A percentile compares a stretch with the other conserved stretches of the same genome.
Conservation (phyloP, 2,888 invertebrate species). For the Exocentrus adspersus region DNA sequence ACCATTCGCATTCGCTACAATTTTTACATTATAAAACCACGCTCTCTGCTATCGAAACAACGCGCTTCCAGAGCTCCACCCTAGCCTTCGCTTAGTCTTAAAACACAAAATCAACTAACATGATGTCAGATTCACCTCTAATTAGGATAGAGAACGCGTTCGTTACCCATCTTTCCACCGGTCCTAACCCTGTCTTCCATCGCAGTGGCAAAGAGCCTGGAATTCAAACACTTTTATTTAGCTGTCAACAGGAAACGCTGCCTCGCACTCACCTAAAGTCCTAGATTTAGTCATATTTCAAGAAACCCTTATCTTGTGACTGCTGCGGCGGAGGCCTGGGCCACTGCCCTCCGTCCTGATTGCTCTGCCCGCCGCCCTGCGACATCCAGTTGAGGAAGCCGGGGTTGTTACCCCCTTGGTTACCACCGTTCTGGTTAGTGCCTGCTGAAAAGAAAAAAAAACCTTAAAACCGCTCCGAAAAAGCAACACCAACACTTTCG, state of each 20-base stretch:
- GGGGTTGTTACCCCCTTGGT: slow-evolving; percentile 66
- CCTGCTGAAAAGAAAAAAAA: slow-evolving; percentile 37
- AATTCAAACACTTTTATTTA: background rate
- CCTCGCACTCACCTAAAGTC: slow-evolving; percentile 13
- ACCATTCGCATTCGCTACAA: slow-evolving; percentile 13
- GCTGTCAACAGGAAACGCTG: too few relatives aligned
- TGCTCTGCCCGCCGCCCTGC: slow-evolving; percentile 59
- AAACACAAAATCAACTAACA: slow-evolving; percentile 19
- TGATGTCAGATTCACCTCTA: slow-evolving; percentile 25
- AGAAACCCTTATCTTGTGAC: slow-evolving; percentile 61
- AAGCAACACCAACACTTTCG: too few relatives aligned
- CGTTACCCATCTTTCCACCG: background rate
- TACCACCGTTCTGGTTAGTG: slow-evolving; percentile 49
- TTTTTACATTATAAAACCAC: slow-evolving; percentile 2
- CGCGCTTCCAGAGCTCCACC: background rate
- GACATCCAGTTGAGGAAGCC: slow-evolving; percentile 64
- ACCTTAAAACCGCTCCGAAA: too few relatives aligned
- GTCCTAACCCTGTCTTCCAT: background rate
- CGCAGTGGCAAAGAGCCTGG: slow-evolving; percentile 4
- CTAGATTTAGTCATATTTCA: slow-evolving; percentile 60
- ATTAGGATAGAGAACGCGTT: background rate
- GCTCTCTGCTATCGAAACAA: background rate
- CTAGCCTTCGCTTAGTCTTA: slow-evolving; percentile 10
- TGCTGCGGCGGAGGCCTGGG: slow-evolving; percentile 55
- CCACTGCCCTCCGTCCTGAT: slow-evolving; percentile 33